Conservation (phyloP, 2,888 invertebrate species). For the Anodontia alba region DNA sequence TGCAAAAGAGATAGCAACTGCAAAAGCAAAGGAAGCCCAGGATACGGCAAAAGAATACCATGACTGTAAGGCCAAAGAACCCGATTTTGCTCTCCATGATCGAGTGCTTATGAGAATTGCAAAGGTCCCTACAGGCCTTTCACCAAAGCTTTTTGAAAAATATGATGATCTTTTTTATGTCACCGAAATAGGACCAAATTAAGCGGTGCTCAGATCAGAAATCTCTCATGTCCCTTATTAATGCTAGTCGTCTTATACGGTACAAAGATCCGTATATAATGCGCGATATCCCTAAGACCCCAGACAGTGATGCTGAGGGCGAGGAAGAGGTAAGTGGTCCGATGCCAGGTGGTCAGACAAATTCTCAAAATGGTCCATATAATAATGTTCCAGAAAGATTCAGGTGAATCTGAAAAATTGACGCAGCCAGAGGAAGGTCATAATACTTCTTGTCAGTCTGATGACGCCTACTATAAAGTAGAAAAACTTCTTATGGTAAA, state of each 20-base stretch:
- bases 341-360: no score
- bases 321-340: not conserved
- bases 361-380: not conserved
- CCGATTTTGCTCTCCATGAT: slow-evolving; percentile 26
- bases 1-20: slow-evolving; percentile 2
- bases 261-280: slow-evolving; percentile 24
- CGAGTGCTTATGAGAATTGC: slow-evolving; percentile 11
- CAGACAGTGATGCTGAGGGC: not conserved
- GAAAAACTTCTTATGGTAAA: no score
- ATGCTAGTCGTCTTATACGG: slow-evolving; percentile 31
- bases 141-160: slow-evolving; percentile 23
- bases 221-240: slow-evolving; percentile 24
- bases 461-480: no score
- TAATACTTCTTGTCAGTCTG: not conserved
- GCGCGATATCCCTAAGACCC: not conserved
- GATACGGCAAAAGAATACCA: slow-evolving; percentile 22
- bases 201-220: slow-evolving; percentile 18
- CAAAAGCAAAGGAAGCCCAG: slow-evolving; percentile 2
- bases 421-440: not conserved
- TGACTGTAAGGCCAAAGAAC: slow-evolving; percentile 38
- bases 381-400: not conserved
- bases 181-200: slow-evolving; percentile 29
- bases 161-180: slow-evolving; percentile 39
- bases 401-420: not conserved
- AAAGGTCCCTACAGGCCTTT: slow-evolving; percentile 24